Evolutionary conservation across 2,113 vertebrate genomes (phyloP), one percentile per base, ranked within the genome.

Genomic region (Ceuthmochares aereus): DNA sequence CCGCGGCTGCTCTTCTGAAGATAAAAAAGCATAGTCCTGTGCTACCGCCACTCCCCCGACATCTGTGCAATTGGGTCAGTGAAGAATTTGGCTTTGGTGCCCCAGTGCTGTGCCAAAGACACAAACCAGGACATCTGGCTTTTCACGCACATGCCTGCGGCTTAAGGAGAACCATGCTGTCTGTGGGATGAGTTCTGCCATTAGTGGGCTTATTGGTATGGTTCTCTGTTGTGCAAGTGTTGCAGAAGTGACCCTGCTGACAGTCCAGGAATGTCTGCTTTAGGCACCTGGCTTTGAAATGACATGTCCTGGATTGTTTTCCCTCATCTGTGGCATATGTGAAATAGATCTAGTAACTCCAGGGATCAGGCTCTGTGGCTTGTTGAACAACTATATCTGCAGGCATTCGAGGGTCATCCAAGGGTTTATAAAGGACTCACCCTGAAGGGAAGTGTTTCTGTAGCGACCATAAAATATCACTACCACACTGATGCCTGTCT

Each of bases 51-150:
- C 62, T 93, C 30, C 74, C 58, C 63, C 0, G 1, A 60, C 89
- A 84, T 89, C 89, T 95, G 76, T 87, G 80, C 80, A 95, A 43
- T 75, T 93, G 77, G 64, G 91, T 90, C 73, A 90, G 88, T 75
- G 37, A 70, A 78, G 34, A 63, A 60, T 80, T 93, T 95, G 95
- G 79, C 88, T 77, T 67, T 13, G 4, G 64, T 7, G 37, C 51
- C 58, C 26, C 51, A 0, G 60, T 42, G 40, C 64, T 37, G 68
- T 84, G 89, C 91, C 83, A 86, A 80, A 43, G 56, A 64, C 52
- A 52, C 60, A 87, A 89, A 86, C 52, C 56, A 60, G 91, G 86
- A 84, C 89, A 90, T 94, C 86, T 95, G 89, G 64, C 94, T 78
- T 70, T 47, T 58, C 40, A 43, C 0, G 0, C 56, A 34, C 3